phyloP scores from a whole-genome alignment of 2,113 vertebrate genomes.

The Pampusana beccarii region DNA sequence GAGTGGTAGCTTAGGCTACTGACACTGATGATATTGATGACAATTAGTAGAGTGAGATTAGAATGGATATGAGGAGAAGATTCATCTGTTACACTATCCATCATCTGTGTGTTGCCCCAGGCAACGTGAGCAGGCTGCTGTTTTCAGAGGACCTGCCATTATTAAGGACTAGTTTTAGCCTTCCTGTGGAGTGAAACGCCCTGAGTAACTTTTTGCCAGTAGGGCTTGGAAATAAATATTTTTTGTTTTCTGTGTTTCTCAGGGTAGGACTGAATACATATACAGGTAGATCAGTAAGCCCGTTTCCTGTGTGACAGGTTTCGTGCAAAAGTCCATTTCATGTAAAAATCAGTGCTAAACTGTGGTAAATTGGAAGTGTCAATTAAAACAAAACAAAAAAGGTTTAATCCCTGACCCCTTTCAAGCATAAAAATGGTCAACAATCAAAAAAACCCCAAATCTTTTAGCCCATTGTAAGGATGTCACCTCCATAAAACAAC shows the following conservation, averaged over 20 bases:
- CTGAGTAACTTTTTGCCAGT: neutral
- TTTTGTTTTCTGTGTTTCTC: neutral
- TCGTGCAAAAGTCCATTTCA: neutral
- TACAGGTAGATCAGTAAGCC: neutral
- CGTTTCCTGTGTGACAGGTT: neutral
- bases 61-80: constrained; percentile 59
- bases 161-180: neutral
- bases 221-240: neutral
- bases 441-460: neutral
- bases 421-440: neutral
- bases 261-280: neutral
- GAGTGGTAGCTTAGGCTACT: constrained; percentile 12
- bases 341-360: neutral
- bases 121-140: constrained; percentile 50
- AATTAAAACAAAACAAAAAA: neutral
- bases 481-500: neutral
- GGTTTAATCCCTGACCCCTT: neutral
- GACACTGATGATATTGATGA: constrained; percentile 63
- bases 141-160: neutral
- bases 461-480: neutral
- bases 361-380: neutral
- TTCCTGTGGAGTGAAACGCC: neutral
- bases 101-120: constrained; percentile 65
- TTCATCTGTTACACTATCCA: constrained; percentile 67
- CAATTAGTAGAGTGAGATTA: constrained; percentile 66